Conservation (phyloP, 1,140 invertebrate species). For the Heterodera schachtii region DNA sequence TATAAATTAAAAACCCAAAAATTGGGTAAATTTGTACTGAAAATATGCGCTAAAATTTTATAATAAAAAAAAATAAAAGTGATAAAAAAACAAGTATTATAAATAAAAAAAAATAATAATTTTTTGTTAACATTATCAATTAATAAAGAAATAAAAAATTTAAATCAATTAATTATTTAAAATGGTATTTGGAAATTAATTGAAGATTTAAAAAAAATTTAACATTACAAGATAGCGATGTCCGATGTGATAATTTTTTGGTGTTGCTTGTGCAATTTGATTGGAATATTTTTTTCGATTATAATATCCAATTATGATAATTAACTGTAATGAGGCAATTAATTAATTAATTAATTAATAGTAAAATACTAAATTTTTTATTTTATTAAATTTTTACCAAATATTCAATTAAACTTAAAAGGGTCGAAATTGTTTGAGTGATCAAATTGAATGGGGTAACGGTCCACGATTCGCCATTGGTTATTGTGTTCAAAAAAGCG, state of each 20-base stretch:
- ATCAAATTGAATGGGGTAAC: background rate
- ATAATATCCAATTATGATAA: background rate
- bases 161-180: too few relatives aligned
- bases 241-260: background rate
- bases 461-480: background rate
- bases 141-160: too few relatives aligned
- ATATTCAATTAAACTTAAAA: background rate
- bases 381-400: background rate
- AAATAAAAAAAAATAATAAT: too few relatives aligned
- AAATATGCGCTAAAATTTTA: too few relatives aligned
- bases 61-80: too few relatives aligned
- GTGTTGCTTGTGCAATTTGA: background rate
- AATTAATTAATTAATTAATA: background rate
- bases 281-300: background rate
- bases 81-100: too few relatives aligned
- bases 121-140: too few relatives aligned
- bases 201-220: too few relatives aligned
- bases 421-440: background rate
- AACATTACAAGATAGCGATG: background rate
- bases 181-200: too few relatives aligned
- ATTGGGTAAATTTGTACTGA: too few relatives aligned
- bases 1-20: too few relatives aligned
- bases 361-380: background rate
- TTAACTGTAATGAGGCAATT: background rate
- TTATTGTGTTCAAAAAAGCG: background rate